Conservation (phyloP, 2,888 invertebrate genomes). For the Calameuta pallipes region DNA sequence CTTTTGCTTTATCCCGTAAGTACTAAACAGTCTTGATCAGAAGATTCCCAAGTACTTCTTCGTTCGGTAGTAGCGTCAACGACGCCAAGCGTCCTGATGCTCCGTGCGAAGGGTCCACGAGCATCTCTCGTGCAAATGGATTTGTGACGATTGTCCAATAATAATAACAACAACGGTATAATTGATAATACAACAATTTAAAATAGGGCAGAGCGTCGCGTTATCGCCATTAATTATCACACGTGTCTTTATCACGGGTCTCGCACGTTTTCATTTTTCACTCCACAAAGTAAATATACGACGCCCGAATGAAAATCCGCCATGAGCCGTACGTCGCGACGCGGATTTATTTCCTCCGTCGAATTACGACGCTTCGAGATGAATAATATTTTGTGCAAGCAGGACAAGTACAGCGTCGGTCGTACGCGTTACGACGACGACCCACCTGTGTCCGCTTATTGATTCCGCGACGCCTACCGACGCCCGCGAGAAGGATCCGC, state of each 20-base stretch:
- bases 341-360: background rate
- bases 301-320: background rate
- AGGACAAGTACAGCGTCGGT: background rate
- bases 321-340: background rate
- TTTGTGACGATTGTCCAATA: background rate
- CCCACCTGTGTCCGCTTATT: constrained; percentile 52
- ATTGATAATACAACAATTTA: background rate
- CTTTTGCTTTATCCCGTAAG: background rate
- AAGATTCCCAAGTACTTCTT: background rate
- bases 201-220: background rate
- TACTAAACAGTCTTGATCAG: background rate
- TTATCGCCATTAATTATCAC: background rate
- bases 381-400: background rate
- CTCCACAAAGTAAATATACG: background rate
- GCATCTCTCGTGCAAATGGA: background rate
- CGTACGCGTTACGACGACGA: constrained; percentile 29
- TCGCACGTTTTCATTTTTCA: background rate
- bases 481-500: constrained; percentile 23
- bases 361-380: background rate
- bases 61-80: background rate
- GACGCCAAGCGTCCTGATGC: background rate
- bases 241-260: background rate
- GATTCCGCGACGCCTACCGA: constrained; percentile 38
- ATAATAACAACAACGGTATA: background rate
- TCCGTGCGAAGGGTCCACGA: background rate